Evolutionary conservation across 2,888 invertebrate genomes (phyloP), one percentile per base, ranked within the genome.

Genomic region (Polyploca ridens): DNA sequence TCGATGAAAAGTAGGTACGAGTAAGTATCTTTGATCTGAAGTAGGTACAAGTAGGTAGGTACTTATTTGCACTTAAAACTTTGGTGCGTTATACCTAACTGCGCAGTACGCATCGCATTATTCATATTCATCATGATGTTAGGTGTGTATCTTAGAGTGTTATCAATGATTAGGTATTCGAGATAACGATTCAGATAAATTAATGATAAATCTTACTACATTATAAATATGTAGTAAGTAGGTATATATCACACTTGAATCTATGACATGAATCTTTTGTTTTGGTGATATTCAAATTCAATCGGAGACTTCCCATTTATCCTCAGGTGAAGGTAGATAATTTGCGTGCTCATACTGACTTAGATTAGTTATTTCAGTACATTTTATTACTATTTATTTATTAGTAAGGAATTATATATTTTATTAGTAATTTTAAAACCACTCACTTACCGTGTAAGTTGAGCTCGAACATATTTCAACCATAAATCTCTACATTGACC

Each of bases 401-500:
- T 33, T 5, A 46, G n/a, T n/a, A n/a, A n/a, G n/a, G n/a, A n/a
- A 35, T 7, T 38, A 38, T 10, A 38, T 10, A 38, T 10, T 7
- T 10, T 10, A 10, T 3, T 38, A 38, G 27, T 10, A 38, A n/a
- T n/a, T n/a, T 10, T 7, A 54, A 54, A 54, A 54, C 10, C 10
- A 54, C 19, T 54, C 10, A 54, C 19, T 54, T n/a, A 65, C 64
- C 11, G 61, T n/a, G n/a, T 33, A 60, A 19, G 54, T 19, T 54
- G 19, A 16, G 49, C n/a, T 49, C 16, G n/a, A 49, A 49, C 1
- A 19, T 6, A 54, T 33, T 62, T 58, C 35, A 59, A 67, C 77
- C 78, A 77, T 1, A 77, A 33, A 7, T 77, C 73, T 14, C 75
- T 65, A 58, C 76, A 76, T 58, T 66, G 67, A 10, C 76, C 76